Evolutionary conservation across 1,140 invertebrate genomes (phyloP).

Genomic region (Hyphantria cunea): DNA sequence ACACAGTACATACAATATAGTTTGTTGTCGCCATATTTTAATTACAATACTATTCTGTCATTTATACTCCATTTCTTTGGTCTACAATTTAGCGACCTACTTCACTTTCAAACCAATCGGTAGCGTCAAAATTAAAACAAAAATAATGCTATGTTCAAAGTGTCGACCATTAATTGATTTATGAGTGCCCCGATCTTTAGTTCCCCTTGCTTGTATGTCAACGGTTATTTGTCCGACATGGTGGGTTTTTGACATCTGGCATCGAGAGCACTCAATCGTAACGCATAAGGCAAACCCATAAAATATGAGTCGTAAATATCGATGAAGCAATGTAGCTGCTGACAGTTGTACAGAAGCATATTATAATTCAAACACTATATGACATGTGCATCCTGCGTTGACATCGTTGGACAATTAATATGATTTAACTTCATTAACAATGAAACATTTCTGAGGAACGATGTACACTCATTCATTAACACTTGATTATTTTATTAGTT

Average conservation of each 20-base stretch:
- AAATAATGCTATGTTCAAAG: conserved; percentile 21
- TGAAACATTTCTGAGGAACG: background rate
- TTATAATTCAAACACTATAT: conserved; percentile 3
- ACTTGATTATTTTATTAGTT: no score
- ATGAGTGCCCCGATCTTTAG: conserved; percentile 5
- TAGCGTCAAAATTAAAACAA: conserved; percentile 11
- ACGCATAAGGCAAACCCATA: conserved; percentile 25
- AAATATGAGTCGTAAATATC: conserved; percentile 26
- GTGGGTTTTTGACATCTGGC: conserved; percentile 33
- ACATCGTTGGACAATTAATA: background rate
- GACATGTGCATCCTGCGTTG: conserved; percentile 5
- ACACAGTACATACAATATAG: background rate
- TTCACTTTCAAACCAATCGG: conserved; percentile 41
- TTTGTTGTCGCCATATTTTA: background rate
- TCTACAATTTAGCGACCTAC: conserved; percentile 43
- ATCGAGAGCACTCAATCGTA: conserved; percentile 22
- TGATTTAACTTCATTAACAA: no score
- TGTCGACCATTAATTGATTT: conserved; percentile 32
- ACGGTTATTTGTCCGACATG: conserved; percentile 24
- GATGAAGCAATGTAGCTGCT: conserved; percentile 22
- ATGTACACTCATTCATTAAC: no score
- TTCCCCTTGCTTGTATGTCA: conserved; percentile 12
- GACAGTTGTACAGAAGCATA: conserved; percentile 11
- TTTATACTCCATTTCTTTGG: conserved; percentile 43
- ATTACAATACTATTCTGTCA: conserved; percentile 31